Conservation (phyloP, 2,888 invertebrate species). For the Parnassius glacialis region DNA sequence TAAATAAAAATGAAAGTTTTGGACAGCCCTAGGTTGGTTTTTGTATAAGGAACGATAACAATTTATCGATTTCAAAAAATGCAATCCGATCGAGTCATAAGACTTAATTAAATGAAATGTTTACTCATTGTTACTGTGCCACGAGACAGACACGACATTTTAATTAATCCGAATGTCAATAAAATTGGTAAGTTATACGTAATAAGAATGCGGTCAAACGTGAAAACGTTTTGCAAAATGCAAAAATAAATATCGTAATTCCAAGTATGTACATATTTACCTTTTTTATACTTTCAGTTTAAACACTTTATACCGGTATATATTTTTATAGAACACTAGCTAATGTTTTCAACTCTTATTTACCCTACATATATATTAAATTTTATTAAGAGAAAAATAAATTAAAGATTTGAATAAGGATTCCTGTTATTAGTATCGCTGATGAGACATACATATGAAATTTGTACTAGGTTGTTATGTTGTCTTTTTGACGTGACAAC, state of each 20-base stretch:
- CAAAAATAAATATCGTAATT: background rate
- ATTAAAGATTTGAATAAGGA: too few relatives aligned
- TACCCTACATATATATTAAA: too few relatives aligned
- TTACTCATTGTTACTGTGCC: background rate
- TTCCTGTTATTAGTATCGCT: too few relatives aligned
- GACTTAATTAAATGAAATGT: constrained; percentile 1
- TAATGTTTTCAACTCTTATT: too few relatives aligned
- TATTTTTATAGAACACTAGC: too few relatives aligned
- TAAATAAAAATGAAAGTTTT: background rate
- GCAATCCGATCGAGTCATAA: constrained; percentile 5
- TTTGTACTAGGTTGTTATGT: too few relatives aligned
- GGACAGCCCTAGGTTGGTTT: background rate
- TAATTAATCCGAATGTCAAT: constrained; percentile 13
- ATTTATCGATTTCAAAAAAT: constrained; percentile 18
- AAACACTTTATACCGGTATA: too few relatives aligned
- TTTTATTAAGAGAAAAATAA: too few relatives aligned
- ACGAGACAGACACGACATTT: background rate
- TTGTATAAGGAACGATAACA: constrained; percentile 1
- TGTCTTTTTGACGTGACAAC: too few relatives aligned
- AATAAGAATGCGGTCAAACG: constrained; percentile 10
- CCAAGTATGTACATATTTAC: too few relatives aligned
- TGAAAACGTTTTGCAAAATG: background rate
- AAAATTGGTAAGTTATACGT: constrained; percentile 2
- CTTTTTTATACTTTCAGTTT: too few relatives aligned
- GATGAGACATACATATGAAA: too few relatives aligned